Evolutionary conservation across 2,888 invertebrate species (phyloP), one percentile per base, ranked within the genome.

Genomic region (Heteromyza rotundicornis): DNA sequence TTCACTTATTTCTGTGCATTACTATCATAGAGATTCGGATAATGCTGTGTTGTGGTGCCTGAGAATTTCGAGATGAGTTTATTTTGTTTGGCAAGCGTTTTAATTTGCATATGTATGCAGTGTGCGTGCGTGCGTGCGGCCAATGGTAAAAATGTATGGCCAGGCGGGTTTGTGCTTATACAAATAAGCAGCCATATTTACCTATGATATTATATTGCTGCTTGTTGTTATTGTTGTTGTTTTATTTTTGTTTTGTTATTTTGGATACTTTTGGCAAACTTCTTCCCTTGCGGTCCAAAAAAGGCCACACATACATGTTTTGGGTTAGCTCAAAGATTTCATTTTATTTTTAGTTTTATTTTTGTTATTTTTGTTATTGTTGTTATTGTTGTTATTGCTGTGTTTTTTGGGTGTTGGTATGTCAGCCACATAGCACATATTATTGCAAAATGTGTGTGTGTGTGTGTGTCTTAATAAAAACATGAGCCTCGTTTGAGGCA

Each of bases 21-120:
- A n/a, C n/a, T n/a, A n/a, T n/a, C n/a, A n/a, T n/a, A n/a, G n/a
- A n/a, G n/a, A n/a, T n/a, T n/a, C n/a, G n/a, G n/a, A n/a, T n/a
- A n/a, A n/a, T n/a, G n/a, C n/a, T n/a, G n/a, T n/a, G n/a, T n/a
- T n/a, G n/a, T n/a, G n/a, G n/a, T n/a, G n/a, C n/a, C n/a, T n/a
- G n/a, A n/a, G n/a, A n/a, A n/a, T n/a, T n/a, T n/a, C n/a, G 14
- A 14, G 52, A n/a, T 16, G 10, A 53, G 44, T 49, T 62, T 58
- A 52, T 62, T 65, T 66, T 61, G 65, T 40, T 55, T 57, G 57
- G 60, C 57, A 60, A 60, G 66, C 64, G 63, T 67, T 72, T 72
- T 68, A 73, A 70, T 68, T 68, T 68, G 67, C 66, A 69, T 64
- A 68, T 74, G 69, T 70, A 72, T 69, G 73, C 20, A 58, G 35